These are phyloP conservation scores for Maniola jurtina DNA, from an alignment of 1,140 invertebrate genomes.

Conservation along the genomic window DNA sequence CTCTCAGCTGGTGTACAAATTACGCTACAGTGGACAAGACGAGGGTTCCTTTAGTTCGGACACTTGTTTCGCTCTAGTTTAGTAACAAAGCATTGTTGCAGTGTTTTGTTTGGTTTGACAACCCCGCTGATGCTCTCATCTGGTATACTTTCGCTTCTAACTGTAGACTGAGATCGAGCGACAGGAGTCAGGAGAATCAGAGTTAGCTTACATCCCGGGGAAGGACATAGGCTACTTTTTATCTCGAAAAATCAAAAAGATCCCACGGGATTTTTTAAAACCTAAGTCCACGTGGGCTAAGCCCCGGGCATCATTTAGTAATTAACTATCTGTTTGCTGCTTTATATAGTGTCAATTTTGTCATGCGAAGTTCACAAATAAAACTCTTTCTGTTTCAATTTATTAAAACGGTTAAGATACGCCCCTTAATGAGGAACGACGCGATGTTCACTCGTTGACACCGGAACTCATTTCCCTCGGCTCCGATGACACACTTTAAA, in stretches of 20 bases:
- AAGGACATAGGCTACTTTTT: too few species aligned
- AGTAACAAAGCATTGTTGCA: slow-evolving; percentile 21
- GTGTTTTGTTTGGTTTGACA: slow-evolving; percentile 13
- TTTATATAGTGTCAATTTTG: not conserved
- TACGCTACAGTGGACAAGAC: slow-evolving; percentile 22
- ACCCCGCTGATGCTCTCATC: not conserved
- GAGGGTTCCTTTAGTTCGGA: slow-evolving; percentile 13
- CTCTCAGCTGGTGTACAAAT: slow-evolving; percentile 31
- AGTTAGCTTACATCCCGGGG: too few species aligned
- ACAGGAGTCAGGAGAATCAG: too few species aligned
- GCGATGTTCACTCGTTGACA: slow-evolving; percentile 29
- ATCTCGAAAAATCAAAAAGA: too few species aligned
- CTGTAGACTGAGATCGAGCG: too few species aligned
- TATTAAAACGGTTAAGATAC: slow-evolving; percentile 16
- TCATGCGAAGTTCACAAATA: not conserved
- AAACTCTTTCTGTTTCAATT: slow-evolving; percentile 1
- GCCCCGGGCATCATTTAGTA: not conserved
- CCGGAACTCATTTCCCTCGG: slow-evolving; percentile 22
- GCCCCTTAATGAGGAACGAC: slow-evolving; percentile 25
- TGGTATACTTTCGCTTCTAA: too few species aligned
- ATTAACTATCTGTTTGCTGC: too few species aligned
- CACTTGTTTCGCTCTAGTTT: slow-evolving; percentile 21
- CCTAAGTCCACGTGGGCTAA: too few species aligned
- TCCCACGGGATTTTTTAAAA: too few species aligned
- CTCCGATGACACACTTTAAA: slow-evolving; percentile 31